phyloP scores from a whole-genome alignment of 1,140 invertebrate genomes.

The Thereuonema tuberculata region DNA sequence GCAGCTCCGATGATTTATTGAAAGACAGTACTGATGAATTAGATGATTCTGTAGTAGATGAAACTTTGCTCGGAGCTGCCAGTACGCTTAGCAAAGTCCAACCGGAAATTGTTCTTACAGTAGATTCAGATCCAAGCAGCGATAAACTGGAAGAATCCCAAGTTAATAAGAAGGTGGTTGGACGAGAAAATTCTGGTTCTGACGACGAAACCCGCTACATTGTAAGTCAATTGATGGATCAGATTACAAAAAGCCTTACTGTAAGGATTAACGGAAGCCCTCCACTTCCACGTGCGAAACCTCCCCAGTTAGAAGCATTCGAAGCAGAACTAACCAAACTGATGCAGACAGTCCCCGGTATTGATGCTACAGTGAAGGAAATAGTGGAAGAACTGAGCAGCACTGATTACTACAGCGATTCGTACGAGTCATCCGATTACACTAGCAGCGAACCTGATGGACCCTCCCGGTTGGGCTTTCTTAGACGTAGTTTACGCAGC shows the following conservation, averaged over 20 bases:
- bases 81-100: slow-evolving; percentile 15
- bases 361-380: slow-evolving; percentile 77
- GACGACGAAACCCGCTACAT: slow-evolving; percentile 21
- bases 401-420: slow-evolving; percentile 84
- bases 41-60: not conserved
- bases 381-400: slow-evolving; percentile 81
- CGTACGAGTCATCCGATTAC: slow-evolving; percentile 78
- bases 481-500: slow-evolving; percentile 23
- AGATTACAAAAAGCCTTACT: slow-evolving; percentile 13
- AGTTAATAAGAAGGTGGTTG: slow-evolving; percentile 2
- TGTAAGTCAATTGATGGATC: slow-evolving; percentile 18
- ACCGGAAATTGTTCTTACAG: not conserved
- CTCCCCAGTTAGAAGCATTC: slow-evolving; percentile 69
- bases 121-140: not conserved
- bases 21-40: slow-evolving; percentile 33
- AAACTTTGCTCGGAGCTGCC: slow-evolving; percentile 13
- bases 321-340: slow-evolving; percentile 73
- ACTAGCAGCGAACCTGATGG: slow-evolving; percentile 75
- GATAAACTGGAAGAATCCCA: slow-evolving; percentile 2
- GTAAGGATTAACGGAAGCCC: slow-evolving; percentile 4
- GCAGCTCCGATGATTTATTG: slow-evolving; percentile 69
- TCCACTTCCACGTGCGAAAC: slow-evolving; percentile 39
- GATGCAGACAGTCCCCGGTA: slow-evolving; percentile 83
- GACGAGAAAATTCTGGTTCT: slow-evolving; percentile 2
- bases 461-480: slow-evolving; percentile 22